Conservation (phyloP, 2,113 vertebrate genomes). For the Pogonocichla stellata region DNA sequence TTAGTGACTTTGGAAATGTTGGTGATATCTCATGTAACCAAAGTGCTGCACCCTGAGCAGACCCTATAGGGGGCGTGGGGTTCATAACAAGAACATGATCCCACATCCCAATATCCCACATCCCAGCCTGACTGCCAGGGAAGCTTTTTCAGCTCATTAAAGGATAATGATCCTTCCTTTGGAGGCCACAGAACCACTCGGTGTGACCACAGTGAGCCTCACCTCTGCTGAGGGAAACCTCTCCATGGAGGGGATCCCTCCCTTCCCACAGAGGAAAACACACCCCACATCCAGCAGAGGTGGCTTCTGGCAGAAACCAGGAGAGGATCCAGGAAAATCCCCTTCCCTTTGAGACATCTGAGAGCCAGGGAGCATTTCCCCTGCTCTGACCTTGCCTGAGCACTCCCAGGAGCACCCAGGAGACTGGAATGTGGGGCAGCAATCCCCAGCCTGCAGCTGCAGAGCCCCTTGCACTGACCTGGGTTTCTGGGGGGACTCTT, state of each 20-base stretch:
- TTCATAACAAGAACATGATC: not conserved
- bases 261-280: not conserved
- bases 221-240: not conserved
- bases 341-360: not conserved
- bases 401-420: not conserved
- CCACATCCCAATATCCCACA: not conserved
- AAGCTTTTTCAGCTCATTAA: not conserved
- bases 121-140: not conserved
- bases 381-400: not conserved
- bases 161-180: not conserved
- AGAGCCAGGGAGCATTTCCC: not conserved
- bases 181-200: not conserved
- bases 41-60: not conserved
- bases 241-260: not conserved
- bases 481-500: slow-evolving; percentile 80
- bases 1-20: not conserved
- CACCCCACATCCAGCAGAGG: fast-evolving
- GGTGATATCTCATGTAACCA: not conserved
- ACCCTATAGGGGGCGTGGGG: fast-evolving
- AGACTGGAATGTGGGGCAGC: not conserved
- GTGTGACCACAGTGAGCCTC: not conserved
- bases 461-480: slow-evolving; percentile 78
- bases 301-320: not conserved
- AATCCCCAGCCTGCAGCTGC: fast-evolving
- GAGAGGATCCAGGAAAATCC: not conserved